Percentiles rank a stretch among this genome's conserved stretches.
Conservation (phyloP, 2,797 vertebrate genomes). For the Chlorospingus semifuscus region DNA sequence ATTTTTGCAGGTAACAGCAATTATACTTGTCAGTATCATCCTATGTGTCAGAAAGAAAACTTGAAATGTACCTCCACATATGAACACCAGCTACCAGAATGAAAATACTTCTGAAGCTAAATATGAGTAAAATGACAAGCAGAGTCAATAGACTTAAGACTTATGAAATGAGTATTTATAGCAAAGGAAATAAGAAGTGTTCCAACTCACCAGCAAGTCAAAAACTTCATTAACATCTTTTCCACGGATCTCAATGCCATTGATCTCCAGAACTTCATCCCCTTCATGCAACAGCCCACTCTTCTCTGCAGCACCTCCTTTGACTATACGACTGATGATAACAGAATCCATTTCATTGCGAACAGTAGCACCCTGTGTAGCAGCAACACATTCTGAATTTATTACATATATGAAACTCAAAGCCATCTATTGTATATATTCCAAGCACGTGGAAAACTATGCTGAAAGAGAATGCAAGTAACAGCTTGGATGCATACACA, state of each 20-base stretch:
- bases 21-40: not conserved
- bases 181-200: not conserved
- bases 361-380: conserved; percentile 89
- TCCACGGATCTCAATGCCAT: conserved; percentile 89
- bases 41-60: not conserved
- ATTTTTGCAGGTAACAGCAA: not conserved
- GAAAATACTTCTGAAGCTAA: not conserved
- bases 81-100: not conserved
- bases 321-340: conserved; percentile 94
- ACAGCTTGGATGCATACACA: not conserved
- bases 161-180: not conserved
- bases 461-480: not conserved
- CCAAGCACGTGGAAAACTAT: not conserved
- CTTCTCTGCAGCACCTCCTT: conserved; percentile 90
- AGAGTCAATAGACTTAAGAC: not conserved
- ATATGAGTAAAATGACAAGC: not conserved
- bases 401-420: conserved; percentile 3
- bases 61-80: not conserved
- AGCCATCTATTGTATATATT: not conserved
- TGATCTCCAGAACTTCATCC: conserved; percentile 95
- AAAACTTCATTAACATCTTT: conserved; percentile 96
- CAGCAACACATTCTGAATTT: conserved; percentile 23
- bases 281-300: conserved; percentile 92
- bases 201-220: conserved; percentile 87
- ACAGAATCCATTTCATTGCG: conserved; percentile 94